Evolutionary conservation across 2,888 invertebrate species (phyloP).

Genomic region (Unio pictorum): DNA sequence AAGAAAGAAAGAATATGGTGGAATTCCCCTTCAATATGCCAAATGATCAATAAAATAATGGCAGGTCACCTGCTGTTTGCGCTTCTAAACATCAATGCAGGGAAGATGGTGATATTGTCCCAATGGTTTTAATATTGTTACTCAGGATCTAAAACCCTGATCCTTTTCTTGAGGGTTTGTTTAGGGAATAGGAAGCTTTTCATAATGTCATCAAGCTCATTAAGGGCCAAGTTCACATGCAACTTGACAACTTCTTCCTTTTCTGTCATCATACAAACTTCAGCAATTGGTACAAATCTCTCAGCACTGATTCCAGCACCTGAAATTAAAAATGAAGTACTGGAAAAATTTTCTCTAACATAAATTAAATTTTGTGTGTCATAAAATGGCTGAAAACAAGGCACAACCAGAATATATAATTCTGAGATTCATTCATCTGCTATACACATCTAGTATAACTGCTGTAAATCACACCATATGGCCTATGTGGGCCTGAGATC

Average conservation of each 20-base stretch:
- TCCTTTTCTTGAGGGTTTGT: slow-evolving; percentile 76
- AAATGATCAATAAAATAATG: too few relatives aligned
- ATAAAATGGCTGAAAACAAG: too few relatives aligned
- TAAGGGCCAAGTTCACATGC: slow-evolving; percentile 84
- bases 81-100: background rate
- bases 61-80: too few relatives aligned
- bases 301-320: slow-evolving; percentile 79
- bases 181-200: slow-evolving; percentile 77
- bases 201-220: slow-evolving; percentile 82
- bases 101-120: background rate
- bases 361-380: too few relatives aligned
- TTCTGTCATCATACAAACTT: slow-evolving; percentile 78
- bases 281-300: slow-evolving; percentile 81
- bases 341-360: too few relatives aligned
- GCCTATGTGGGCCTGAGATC: too few relatives aligned
- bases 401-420: too few relatives aligned
- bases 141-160: slow-evolving; percentile 72
- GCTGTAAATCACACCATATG: too few relatives aligned
- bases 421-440: too few relatives aligned
- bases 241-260: slow-evolving; percentile 81
- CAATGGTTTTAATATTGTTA: slow-evolving; percentile 65
- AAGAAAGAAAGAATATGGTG: too few relatives aligned
- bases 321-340: slow-evolving; percentile 50
- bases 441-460: too few relatives aligned
- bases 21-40: too few relatives aligned